phyloP scores from a whole-genome alignment of 2,797 vertebrate species.

The Neoniphon sammara region DNA sequence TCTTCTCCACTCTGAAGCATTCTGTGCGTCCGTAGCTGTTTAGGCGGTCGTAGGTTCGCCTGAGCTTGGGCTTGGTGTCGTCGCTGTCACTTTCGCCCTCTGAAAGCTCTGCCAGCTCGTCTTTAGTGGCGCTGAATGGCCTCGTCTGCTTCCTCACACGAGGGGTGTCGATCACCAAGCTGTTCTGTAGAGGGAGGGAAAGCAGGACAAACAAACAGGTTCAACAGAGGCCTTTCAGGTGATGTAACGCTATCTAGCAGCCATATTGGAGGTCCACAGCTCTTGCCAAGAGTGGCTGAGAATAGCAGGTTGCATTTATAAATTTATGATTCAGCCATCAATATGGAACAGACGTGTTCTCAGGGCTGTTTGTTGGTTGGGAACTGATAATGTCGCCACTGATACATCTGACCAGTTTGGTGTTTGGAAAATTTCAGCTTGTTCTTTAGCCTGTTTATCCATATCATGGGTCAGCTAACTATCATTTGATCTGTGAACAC shows the following conservation, averaged over 20 bases:
- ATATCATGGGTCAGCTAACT: too few relatives aligned
- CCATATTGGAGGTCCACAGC: background rate
- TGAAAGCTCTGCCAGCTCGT: constrained; percentile 95
- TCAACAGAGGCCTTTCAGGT: background rate
- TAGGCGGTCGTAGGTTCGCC: constrained; percentile 91
- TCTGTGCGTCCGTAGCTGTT: constrained; percentile 96
- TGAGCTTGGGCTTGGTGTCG: constrained; percentile 92
- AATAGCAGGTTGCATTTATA: background rate
- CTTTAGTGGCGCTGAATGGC: constrained; percentile 96
- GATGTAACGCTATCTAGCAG: background rate
- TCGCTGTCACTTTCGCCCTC: constrained; percentile 94
- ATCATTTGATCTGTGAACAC: too few relatives aligned
- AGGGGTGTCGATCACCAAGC: constrained; percentile 97
- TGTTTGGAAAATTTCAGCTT: too few relatives aligned
- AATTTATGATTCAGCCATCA: background rate
- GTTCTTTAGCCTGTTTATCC: too few relatives aligned
- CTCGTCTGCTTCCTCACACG: constrained; percentile 96
- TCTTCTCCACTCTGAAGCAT: constrained; percentile 98
- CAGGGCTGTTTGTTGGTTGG: too few relatives aligned
- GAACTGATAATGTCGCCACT: too few relatives aligned
- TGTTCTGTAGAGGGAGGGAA: constrained; percentile 87
- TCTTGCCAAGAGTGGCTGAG: background rate
- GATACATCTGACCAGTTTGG: too few relatives aligned
- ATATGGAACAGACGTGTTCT: too few relatives aligned
- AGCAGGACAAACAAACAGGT: constrained; percentile 11